Conservation (phyloP, 2,113 vertebrate genomes). For the Petrocephalus zakoni region DNA sequence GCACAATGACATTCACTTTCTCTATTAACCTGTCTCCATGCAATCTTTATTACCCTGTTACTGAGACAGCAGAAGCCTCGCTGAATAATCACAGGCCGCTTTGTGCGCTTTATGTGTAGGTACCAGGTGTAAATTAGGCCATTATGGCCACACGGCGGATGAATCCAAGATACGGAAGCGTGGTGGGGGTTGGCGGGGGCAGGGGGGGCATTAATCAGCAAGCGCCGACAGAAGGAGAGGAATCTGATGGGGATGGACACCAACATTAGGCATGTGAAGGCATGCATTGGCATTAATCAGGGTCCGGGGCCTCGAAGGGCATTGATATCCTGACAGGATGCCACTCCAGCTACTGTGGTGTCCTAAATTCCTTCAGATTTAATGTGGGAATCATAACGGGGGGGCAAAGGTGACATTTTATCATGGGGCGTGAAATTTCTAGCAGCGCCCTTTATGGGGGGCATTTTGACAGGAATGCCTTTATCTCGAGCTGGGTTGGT, state of each 20-base stretch:
- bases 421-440: background rate
- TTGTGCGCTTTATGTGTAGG: background rate
- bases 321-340: background rate
- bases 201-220: background rate
- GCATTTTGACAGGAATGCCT: background rate
- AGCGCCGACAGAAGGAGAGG: background rate
- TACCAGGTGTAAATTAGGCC: background rate
- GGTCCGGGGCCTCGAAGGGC: background rate
- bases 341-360: background rate
- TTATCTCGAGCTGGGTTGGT: background rate
- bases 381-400: background rate
- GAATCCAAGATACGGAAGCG: background rate
- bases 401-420: background rate
- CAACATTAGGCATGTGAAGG: background rate
- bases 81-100: background rate
- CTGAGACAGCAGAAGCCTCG: background rate
- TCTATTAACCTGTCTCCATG: background rate
- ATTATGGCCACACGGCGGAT: background rate
- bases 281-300: background rate
- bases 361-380: background rate
- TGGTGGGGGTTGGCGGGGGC: background rate
- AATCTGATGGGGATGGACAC: background rate
- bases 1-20: background rate
- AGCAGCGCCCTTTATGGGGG: background rate
- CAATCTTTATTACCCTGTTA: conserved; percentile 1